Percentiles rank a stretch among this genome's conserved stretches.
Conservation (phyloP, 1,140 invertebrate species). For the Octopus sinensis region DNA sequence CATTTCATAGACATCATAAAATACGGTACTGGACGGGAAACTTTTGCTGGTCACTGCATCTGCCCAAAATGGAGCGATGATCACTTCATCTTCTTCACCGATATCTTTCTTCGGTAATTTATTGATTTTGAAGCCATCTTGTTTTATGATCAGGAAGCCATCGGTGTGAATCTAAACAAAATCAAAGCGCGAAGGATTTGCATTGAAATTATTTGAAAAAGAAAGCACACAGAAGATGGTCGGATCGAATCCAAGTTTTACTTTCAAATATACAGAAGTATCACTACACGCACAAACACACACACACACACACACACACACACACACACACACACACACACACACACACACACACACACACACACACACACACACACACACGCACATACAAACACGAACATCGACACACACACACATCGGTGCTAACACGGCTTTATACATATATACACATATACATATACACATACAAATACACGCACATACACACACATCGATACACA, state of each 20-base stretch:
- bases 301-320: not conserved
- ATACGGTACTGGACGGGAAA: not conserved
- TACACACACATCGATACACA: not conserved
- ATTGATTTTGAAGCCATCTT: not conserved
- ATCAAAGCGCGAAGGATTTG: not conserved
- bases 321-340: not conserved
- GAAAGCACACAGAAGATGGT: too few relatives aligned
- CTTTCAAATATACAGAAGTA: not conserved
- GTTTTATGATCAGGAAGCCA: not conserved
- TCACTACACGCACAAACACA: not conserved
- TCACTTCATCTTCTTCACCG: not conserved
- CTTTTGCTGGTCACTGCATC: not conserved
- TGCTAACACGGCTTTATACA: not conserved
- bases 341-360: not conserved
- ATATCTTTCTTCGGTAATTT: not conserved
- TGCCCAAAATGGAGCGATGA: constrained; percentile 8
- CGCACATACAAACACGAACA: not conserved
- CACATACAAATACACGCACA: not conserved
- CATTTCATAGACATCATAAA: constrained; percentile 7
- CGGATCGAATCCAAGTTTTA: too few relatives aligned
- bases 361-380: not conserved
- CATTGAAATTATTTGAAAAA: too few relatives aligned
- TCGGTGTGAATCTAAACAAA: not conserved
- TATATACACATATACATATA: not conserved
- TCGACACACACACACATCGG: not conserved